Evolutionary conservation across 2,888 invertebrate species (phyloP), one percentile per base, ranked within the genome.

Genomic region (Andrena minutula): DNA sequence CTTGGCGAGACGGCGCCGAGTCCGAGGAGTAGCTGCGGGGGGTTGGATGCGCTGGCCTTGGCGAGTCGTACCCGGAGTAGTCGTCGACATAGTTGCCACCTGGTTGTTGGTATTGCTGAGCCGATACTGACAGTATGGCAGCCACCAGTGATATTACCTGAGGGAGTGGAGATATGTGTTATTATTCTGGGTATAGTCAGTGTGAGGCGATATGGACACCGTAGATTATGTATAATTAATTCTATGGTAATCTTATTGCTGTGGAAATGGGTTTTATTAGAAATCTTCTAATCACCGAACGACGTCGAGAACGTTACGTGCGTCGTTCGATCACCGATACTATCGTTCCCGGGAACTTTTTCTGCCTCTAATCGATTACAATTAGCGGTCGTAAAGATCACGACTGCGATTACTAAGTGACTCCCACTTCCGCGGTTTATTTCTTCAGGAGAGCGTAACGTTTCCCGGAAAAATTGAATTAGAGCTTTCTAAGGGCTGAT

Each of bases 11-110:
- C 16, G 95, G 92, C 8, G 75, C 84, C 0, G 85, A 72, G 2
- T 86, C 79, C 20, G 81, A 64, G 8, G 95, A 92, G 94, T 96
- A 94, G 69, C 95, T 95, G 84, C 95, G 92, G 70, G 93, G 93
- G 49, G 93, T 93, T 77, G 93, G 92, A 75, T 93, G 92, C 30
- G 90, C 86, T 1, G 87, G 85, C 70, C 87, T 73, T 0, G 85
- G 84, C 79, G 92, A 82, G 20, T 93, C 93, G 86, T 94, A 94
- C 28, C 93, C 93, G 32, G 94, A 92, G 89, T 94, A 95, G 64
- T 94, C 94, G 77, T 95, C 95, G 32, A 91, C 92, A 83, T 92
- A 92, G 84, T 93, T 92, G 28, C 85, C 90, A 74, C 90, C 87
- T 23, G 85, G 88, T 70, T 91, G 91, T 66, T 92, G 92, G 76